phyloP scores from a whole-genome alignment of 1,140 invertebrate genomes.

The Drosophila chauvacae region DNA sequence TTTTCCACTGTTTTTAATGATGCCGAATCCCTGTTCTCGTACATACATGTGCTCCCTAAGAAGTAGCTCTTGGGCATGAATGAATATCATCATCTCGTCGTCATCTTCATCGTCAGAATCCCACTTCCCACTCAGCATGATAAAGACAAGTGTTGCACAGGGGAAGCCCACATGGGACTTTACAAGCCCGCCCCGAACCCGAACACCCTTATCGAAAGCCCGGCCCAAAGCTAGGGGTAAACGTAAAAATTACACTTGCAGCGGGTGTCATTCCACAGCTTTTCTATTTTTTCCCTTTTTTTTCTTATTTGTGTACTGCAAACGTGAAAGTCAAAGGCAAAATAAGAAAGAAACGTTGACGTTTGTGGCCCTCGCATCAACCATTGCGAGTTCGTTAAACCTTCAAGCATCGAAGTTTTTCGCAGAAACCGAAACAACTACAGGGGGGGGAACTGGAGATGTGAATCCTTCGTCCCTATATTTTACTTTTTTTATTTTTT shows the following conservation, averaged over 20 bases:
- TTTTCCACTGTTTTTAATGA: slow-evolving; percentile 25
- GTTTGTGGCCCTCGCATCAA: slow-evolving; percentile 58
- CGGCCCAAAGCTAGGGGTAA: slow-evolving; percentile 54
- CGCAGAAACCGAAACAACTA: slow-evolving; percentile 57
- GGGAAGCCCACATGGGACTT: slow-evolving; percentile 53
- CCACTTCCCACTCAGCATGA: slow-evolving; percentile 26
- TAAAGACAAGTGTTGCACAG: slow-evolving; percentile 61
- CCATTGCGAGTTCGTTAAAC: slow-evolving; percentile 73
- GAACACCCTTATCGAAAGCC: slow-evolving; percentile 19
- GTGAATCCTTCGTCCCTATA: slow-evolving; percentile 35
- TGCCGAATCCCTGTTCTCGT: slow-evolving; percentile 15
- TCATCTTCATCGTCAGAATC: slow-evolving; percentile 23
- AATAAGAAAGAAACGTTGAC: slow-evolving; percentile 55
- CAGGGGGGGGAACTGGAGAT: slow-evolving; percentile 7
- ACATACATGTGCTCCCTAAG: slow-evolving; percentile 51
- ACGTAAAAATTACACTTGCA: slow-evolving; percentile 73
- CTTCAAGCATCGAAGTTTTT: slow-evolving; percentile 80
- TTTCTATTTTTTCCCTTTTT: slow-evolving; percentile 9
- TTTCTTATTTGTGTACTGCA: slow-evolving; percentile 17
- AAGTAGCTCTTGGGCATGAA: slow-evolving; percentile 79
- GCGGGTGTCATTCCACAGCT: slow-evolving; percentile 13
- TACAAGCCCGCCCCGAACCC: slow-evolving; percentile 14
- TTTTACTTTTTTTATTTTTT: slow-evolving; percentile 2
- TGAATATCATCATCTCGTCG: slow-evolving; percentile 71
- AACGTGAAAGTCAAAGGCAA: slow-evolving; percentile 62